These are phyloP conservation scores for Uromys caudimaculatus DNA, from an alignment of 2,797 vertebrate genomes.

Conservation along the genomic window DNA sequence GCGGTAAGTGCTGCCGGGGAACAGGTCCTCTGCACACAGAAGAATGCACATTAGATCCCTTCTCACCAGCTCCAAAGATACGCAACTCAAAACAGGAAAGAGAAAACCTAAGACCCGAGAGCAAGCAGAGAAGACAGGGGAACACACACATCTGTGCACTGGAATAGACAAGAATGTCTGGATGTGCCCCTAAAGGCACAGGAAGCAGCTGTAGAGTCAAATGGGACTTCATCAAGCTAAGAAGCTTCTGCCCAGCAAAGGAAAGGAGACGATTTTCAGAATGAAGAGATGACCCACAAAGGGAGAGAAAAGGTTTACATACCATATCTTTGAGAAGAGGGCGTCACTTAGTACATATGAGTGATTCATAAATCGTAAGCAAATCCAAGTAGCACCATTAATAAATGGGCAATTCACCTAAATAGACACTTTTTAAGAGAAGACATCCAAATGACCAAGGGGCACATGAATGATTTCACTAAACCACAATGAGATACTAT, in stretches of 20 bases:
- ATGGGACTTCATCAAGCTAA: background rate
- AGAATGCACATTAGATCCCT: background rate
- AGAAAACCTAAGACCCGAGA: background rate
- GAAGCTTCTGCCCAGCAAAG: background rate
- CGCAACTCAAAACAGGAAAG: background rate
- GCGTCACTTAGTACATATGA: background rate
- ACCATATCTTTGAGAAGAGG: background rate
- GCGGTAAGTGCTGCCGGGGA: background rate
- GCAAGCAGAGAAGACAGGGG: background rate
- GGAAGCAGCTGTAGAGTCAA: background rate
- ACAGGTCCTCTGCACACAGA: too few relatives aligned
- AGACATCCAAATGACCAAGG: background rate
- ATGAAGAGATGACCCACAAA: background rate
- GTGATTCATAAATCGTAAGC: background rate
- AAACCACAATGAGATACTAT: background rate
- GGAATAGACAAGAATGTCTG: background rate
- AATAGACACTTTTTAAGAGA: background rate
- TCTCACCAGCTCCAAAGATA: background rate
- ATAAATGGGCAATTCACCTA: background rate
- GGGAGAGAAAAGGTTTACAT: background rate
- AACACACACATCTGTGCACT: background rate
- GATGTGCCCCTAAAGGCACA: background rate
- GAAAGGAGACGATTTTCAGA: background rate
- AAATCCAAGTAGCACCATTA: background rate
- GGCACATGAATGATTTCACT: background rate